Evolutionary conservation across 2,888 invertebrate species (phyloP).

Genomic region (Drosophila nr. perissopoda): DNA sequence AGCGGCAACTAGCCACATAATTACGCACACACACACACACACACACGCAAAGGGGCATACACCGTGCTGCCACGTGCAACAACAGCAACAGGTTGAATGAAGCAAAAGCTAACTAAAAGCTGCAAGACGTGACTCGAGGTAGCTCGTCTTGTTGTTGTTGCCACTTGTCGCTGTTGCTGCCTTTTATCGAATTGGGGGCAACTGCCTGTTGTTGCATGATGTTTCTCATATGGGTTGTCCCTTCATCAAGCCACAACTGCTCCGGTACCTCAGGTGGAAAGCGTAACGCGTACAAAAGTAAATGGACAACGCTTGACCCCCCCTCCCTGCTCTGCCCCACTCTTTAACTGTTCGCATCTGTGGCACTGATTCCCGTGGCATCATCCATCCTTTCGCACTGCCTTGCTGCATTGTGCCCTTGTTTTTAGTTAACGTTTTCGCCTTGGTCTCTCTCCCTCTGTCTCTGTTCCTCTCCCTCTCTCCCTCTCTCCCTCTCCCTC

Average conservation of each 20-base stretch:
- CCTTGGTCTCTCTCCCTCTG: slow-evolving; percentile 31
- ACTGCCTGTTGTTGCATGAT: slow-evolving; percentile 33
- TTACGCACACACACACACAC: slow-evolving; percentile 38
- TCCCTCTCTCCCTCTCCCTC: neutral
- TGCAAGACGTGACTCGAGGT: slow-evolving; percentile 46
- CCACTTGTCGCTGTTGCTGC: slow-evolving; percentile 61
- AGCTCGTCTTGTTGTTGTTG: slow-evolving; percentile 23
- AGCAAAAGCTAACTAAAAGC: slow-evolving; percentile 65
- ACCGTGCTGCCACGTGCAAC: slow-evolving; percentile 66
- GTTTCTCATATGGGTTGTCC: slow-evolving; percentile 35
- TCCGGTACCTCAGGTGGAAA: slow-evolving; percentile 69
- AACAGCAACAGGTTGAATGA: slow-evolving; percentile 68
- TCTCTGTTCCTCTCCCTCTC: neutral
- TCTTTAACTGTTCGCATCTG: neutral
- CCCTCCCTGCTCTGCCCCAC: neutral
- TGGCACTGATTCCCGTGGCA: slow-evolving; percentile 41
- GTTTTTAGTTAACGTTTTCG: slow-evolving; percentile 47
- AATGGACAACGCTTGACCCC: slow-evolving; percentile 53
- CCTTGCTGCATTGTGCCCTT: slow-evolving; percentile 43
- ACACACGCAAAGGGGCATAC: slow-evolving; percentile 13
- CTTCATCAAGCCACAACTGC: slow-evolving; percentile 33
- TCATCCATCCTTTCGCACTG: slow-evolving; percentile 42
- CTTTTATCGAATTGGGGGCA: slow-evolving; percentile 78
- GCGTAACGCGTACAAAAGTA: slow-evolving; percentile 80
- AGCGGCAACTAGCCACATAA: slow-evolving; percentile 36